These are phyloP conservation scores for Isurus oxyrinchus DNA, from an alignment of 2,113 vertebrate species.

Conservation along the genomic window DNA sequence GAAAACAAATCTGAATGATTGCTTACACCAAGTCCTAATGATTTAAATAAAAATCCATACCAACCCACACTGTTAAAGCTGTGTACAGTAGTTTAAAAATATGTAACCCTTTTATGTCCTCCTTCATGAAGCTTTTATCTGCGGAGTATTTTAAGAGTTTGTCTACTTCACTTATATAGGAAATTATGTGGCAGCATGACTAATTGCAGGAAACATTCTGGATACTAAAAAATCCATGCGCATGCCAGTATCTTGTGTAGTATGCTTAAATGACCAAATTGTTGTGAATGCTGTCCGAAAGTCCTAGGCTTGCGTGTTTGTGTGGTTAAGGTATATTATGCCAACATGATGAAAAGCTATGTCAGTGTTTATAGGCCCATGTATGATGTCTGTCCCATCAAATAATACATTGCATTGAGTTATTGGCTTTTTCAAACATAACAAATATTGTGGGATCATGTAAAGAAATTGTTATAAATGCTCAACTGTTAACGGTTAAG, in stretches of 20 bases:
- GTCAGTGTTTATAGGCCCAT: background rate
- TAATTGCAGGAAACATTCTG: slow-evolving; percentile 25
- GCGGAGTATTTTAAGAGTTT: background rate
- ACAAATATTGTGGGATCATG: background rate
- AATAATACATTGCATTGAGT: background rate
- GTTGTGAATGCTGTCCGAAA: slow-evolving; percentile 25
- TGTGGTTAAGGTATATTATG: slow-evolving; percentile 21
- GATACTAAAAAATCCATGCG: background rate
- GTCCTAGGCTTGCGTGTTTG: background rate
- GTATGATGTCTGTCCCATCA: background rate
- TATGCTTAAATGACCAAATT: background rate
- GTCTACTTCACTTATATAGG: background rate
- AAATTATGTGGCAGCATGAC: slow-evolving; percentile 21
- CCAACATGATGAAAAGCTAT: background rate
- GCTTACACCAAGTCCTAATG: background rate
- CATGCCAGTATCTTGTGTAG: slow-evolving; percentile 13
- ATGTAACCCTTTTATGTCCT: background rate
- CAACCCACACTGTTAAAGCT: slow-evolving; percentile 24
- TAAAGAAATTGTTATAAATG: slow-evolving; percentile 28
- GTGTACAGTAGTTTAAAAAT: background rate
- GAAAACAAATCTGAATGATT: background rate
- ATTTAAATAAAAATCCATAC: background rate
- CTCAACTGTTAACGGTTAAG: slow-evolving; percentile 2
- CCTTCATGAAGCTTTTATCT: background rate
- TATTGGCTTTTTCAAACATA: slow-evolving; percentile 16